Base-by-base conservation (phyloP, 2,113 vertebrate species). In the Gymnocephalus cernua region DNA sequence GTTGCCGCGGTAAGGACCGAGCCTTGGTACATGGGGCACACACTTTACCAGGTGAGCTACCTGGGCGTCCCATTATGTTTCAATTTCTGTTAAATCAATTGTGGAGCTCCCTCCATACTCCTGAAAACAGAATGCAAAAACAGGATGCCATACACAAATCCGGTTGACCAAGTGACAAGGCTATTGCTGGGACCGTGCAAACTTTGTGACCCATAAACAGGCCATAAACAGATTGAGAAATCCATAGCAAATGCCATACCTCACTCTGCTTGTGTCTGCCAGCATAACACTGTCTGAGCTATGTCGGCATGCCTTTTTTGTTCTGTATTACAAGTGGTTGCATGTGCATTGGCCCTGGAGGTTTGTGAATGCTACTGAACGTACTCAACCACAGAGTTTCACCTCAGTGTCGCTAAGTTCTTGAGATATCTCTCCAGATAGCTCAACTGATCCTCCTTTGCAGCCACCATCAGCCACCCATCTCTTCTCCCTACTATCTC, bases 401-500 rank as follows among this genome's bases (percentile, higher is more conserved):
- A 68, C 35, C 15, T 78, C n/a, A 50, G 63, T 59, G 51, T 63
- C 62, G 58, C 47, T 12, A 27, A 4, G 32, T 25, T 27, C 12
- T 71, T 70, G 68, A 68, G 25, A 23, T 70, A 77, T 70, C 45
- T 71, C 23, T 35, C 9, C 11, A 54, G 56, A 80, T 27, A 84
- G 32, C 69, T 50, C 50, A 44, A n/a, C 18, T 58, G 18, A 69
- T 73, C 65, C 32, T 69, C 58, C 25, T 27, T 77, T 41, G 19
- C 32, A 68, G 44, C 21, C 47, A 13, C 25, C 53, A 45, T 48
- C 32, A 68, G 44, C 21, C 47, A 15, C n/a, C 53, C 51, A 53
- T 75, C 25, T 38, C 76, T 10, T 19, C 41, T 47, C 61, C 72
- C 38, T 27, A 4, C 63, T 72, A 45, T 70, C 44, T 41, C 38